Conservation (phyloP, 2,888 invertebrate genomes). For the Pseudanteris insignis region DNA sequence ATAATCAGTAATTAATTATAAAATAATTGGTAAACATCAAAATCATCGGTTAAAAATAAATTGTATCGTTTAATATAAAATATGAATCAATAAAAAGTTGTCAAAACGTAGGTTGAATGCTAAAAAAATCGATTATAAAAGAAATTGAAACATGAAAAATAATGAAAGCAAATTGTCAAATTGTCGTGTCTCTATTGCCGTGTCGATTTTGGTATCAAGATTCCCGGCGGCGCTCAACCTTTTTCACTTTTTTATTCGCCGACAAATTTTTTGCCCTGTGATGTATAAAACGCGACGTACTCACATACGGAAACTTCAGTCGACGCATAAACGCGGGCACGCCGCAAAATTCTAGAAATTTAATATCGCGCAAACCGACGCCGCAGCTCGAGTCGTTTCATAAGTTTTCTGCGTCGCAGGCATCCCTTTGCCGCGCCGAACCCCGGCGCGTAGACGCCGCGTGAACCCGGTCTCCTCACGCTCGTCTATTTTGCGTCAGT, state of each 20-base stretch:
- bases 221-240: neutral
- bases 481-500: neutral
- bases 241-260: constrained; percentile 5
- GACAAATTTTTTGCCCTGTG: constrained; percentile 19
- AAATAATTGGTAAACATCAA: no score
- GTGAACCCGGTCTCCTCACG: constrained; percentile 25
- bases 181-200: no score
- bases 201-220: constrained; percentile 1
- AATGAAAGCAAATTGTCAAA: no score
- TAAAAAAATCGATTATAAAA: no score
- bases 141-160: no score
- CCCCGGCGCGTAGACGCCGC: constrained; percentile 25
- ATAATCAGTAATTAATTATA: no score
- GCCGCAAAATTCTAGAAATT: constrained; percentile 71
- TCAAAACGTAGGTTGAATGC: no score
- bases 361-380: constrained; percentile 67
- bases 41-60: no score
- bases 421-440: constrained; percentile 51
- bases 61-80: no score
- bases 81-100: no score
- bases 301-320: constrained; percentile 37
- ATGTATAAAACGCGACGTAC: constrained; percentile 29
- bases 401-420: constrained; percentile 58
- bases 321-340: constrained; percentile 47
- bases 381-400: constrained; percentile 56